Conservation (phyloP, 2,888 invertebrate species). For the Amblyteles armatorius region DNA sequence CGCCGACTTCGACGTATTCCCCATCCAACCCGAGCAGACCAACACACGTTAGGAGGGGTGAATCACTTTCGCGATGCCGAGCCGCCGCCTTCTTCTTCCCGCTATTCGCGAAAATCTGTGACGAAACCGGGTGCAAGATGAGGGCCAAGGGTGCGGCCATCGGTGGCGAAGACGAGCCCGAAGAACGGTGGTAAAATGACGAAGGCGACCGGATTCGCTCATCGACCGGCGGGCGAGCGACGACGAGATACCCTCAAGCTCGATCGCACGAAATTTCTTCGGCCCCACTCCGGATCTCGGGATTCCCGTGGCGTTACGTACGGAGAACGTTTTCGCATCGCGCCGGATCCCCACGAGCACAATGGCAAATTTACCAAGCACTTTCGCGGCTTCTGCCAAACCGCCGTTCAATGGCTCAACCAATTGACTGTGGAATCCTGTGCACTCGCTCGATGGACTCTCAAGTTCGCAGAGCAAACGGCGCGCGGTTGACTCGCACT, state of each 20-base stretch:
- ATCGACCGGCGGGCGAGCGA: neutral
- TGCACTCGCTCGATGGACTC: no score
- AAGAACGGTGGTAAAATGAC: neutral
- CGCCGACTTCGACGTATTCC: neutral
- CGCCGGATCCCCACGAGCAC: neutral
- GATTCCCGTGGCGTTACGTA: no score
- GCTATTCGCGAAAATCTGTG: no score
- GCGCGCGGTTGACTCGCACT: no score
- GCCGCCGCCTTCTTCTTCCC: neutral
- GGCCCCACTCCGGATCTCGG: neutral
- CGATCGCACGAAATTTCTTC: neutral
- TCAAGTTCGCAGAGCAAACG: no score
- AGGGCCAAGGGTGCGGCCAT: no score
- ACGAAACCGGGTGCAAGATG: no score
- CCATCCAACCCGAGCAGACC: neutral
- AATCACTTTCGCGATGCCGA: neutral
- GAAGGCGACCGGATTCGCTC: neutral
- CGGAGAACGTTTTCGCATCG: no score
- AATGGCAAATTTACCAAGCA: constrained; percentile 44
- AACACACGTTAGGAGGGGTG: no score
- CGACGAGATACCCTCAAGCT: neutral
- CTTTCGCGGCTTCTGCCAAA: neutral
- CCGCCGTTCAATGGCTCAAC: constrained; percentile 4
- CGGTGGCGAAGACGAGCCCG: no score
- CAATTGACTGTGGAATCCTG: no score